Evolutionary conservation across 2,113 vertebrate genomes (phyloP).

Genomic region (Origma solitaria): DNA sequence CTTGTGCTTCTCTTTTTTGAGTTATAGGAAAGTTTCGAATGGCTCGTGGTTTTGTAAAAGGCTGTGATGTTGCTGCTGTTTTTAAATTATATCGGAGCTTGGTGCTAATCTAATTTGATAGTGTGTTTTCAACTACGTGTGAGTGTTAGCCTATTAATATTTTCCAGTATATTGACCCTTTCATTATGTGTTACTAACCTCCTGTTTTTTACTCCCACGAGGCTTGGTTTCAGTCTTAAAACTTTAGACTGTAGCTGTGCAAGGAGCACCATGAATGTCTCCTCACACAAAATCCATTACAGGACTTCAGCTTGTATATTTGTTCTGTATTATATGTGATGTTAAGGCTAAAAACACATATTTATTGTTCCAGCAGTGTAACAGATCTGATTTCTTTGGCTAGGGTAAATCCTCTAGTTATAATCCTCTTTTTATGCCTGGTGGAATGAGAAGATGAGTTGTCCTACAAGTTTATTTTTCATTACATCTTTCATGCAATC

Average conservation of each 20-base stretch:
- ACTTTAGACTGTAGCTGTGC: not conserved
- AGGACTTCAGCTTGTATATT: not conserved
- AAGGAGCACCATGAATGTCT: not conserved
- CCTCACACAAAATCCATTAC: not conserved
- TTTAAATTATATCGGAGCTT: not conserved
- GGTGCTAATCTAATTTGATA: too few species aligned
- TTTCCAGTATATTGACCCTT: not conserved
- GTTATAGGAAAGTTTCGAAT: not conserved
- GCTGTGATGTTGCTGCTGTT: not conserved
- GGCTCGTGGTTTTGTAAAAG: not conserved
- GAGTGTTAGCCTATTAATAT: not conserved
- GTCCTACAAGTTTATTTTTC: fast-evolving
- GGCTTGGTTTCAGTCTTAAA: not conserved
- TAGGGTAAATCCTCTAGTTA: not conserved
- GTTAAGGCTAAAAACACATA: not conserved
- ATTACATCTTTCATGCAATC: fast-evolving
- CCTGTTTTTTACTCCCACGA: not conserved
- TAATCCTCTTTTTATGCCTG: not conserved
- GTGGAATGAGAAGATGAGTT: not conserved
- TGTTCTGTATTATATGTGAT: not conserved
- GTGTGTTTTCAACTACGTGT: not conserved
- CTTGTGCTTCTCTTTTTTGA: not conserved
- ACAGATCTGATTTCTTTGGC: not conserved
- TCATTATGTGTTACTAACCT: fast-evolving
- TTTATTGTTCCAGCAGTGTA: not conserved